A percentile compares a stretch with the other conserved stretches of the same genome.
phyloP scores from a whole-genome alignment of 2,797 vertebrate species.

The Enteromius radiatus region DNA sequence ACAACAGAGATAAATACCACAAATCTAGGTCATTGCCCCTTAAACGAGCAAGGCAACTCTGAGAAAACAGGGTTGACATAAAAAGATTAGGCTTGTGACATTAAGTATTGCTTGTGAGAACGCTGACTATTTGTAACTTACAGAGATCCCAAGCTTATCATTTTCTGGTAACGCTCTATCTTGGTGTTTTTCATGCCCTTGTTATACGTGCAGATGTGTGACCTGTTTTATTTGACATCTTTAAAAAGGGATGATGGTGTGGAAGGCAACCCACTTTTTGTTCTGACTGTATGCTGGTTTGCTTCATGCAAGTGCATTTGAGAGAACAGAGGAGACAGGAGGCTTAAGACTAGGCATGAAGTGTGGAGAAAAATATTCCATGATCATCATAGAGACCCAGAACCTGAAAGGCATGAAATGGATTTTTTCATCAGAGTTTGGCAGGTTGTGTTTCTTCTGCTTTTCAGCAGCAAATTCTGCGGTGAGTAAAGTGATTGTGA shows the following conservation, averaged over 20 bases:
- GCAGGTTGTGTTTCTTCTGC: constrained; percentile 59
- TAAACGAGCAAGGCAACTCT: constrained; percentile 56
- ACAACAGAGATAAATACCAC: constrained; percentile 65
- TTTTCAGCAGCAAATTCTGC: constrained; percentile 56
- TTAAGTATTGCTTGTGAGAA: background rate
- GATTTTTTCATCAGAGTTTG: constrained; percentile 52
- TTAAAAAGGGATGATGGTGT: background rate
- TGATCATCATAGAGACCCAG: constrained; percentile 35
- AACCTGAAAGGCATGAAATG: constrained; percentile 68
- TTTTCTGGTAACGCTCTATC: background rate
- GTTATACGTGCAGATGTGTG: background rate
- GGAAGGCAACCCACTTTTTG: background rate
- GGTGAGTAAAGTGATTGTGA: constrained; percentile 66
- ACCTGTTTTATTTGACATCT: constrained; percentile 5
- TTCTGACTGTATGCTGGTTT: background rate
- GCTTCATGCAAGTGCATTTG: background rate
- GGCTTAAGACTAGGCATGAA: background rate
- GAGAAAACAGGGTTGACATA: constrained; percentile 41
- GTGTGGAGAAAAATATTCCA: background rate
- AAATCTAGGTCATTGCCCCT: constrained; percentile 77
- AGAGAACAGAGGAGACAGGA: background rate
- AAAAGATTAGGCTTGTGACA: constrained; percentile 9
- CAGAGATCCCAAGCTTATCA: background rate
- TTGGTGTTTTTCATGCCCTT: background rate
- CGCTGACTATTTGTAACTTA: background rate